Evolutionary conservation across 1,140 invertebrate genomes (phyloP).

Genomic region (Cephus cinctus): DNA sequence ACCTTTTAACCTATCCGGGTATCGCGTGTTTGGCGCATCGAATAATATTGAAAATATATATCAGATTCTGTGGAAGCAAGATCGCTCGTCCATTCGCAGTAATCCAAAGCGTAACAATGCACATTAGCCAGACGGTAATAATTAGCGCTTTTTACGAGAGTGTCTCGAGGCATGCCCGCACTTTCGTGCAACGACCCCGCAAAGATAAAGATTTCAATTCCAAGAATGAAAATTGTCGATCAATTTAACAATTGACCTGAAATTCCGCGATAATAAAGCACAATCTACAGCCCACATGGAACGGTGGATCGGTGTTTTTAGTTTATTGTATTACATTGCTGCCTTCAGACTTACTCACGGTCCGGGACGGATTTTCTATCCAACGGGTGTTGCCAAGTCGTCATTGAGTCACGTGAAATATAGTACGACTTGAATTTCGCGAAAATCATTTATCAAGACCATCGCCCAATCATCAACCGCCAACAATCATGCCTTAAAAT

Average conservation of each 20-base stretch:
- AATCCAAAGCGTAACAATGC: no score
- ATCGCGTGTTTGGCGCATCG: no score
- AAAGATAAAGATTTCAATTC: conserved; percentile 8
- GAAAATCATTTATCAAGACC: background rate
- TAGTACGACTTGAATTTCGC: background rate
- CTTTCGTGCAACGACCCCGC: conserved; percentile 30
- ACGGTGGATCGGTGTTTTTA: conserved; percentile 31
- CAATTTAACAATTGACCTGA: conserved; percentile 20
- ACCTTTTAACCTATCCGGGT: no score
- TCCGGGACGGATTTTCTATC: conserved; percentile 15
- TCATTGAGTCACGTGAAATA: no score
- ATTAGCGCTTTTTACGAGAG: conserved; percentile 46
- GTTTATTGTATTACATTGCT: conserved; percentile 22
- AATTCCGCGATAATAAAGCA: conserved; percentile 46
- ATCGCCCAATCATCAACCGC: background rate
- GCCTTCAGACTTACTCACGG: conserved; percentile 17
- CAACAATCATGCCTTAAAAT: background rate
- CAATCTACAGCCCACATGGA: conserved; percentile 40
- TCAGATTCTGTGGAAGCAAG: no score
- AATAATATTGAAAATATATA: no score
- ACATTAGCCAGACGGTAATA: conserved; percentile 48
- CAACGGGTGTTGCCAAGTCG: no score
- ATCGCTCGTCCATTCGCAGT: no score
- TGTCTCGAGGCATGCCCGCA: conserved; percentile 24
- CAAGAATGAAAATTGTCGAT: conserved; percentile 6